Evolutionary conservation across 2,113 vertebrate species (phyloP).

Genomic region (Setophaga coronata): DNA sequence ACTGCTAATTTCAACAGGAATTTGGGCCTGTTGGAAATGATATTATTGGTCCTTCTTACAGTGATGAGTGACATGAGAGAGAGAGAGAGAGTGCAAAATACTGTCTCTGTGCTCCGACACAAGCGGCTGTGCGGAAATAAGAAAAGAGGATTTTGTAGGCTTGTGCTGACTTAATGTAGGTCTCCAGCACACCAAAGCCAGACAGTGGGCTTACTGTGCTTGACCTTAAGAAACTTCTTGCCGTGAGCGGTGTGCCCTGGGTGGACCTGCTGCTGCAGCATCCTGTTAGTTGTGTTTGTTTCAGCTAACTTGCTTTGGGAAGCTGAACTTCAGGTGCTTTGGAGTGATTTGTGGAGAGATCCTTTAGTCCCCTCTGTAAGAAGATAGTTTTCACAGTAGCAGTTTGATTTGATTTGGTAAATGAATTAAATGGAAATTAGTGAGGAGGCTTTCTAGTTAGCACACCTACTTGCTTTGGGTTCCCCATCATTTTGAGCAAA

Average conservation of each 20-base stretch:
- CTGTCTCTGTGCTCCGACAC: neutral
- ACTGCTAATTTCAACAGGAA: neutral
- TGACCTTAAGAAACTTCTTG: constrained; percentile 60
- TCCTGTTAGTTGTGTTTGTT: neutral
- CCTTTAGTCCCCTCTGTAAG: neutral
- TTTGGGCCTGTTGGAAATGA: neutral
- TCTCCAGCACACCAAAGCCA: constrained; percentile 24
- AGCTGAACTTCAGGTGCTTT: neutral
- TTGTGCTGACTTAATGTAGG: constrained; percentile 51
- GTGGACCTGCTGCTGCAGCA: neutral
- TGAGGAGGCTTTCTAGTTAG: neutral
- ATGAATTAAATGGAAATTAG: constrained; percentile 9
- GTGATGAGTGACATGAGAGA: neutral
- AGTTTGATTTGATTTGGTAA: constrained; percentile 37
- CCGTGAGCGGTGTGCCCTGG: neutral
- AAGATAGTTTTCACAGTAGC: neutral
- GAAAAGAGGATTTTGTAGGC: constrained; percentile 62
- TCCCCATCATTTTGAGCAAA: neutral
- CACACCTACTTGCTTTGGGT: neutral
- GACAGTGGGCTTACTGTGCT: constrained; percentile 25
- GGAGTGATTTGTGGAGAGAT: neutral
- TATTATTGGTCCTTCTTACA: neutral
- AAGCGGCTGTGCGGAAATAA: neutral
- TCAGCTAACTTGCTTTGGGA: neutral
- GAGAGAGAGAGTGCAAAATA: neutral